Evolutionary conservation across 2,797 vertebrate genomes (phyloP), one percentile per base, ranked within the genome.

Genomic region (Chiroxiphia lanceolata): DNA sequence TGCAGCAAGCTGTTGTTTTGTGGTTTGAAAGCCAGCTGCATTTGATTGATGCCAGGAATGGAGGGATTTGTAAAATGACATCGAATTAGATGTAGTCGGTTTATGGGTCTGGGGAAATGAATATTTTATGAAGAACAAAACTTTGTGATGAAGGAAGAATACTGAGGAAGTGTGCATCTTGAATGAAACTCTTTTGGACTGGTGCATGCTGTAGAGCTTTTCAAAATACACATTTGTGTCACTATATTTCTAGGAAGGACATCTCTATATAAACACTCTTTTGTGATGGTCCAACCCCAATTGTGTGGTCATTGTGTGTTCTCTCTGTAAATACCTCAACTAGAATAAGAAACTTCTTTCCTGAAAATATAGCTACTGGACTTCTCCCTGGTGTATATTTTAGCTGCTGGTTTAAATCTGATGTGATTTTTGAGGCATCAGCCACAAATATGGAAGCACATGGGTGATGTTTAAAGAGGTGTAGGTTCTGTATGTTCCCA

Each of bases 71-170:
- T 96, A 94, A 97, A 97, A 97, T 84, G 95, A 95, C 96, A 89
- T 93, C 79, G 96, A 97, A 97, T 97, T 96, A 97, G 96, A 96
- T 91, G 83, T 50, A 97, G 97, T 91, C 59, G 34, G 93, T 97
- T 97, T 98, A 96, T 81, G 95, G 95, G 95, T 81, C 89, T 89
- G 87, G 94, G 96, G 94, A 97, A 98, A 97, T 96, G 95, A 97
- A 97, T 97, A 85, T 97, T 98, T 98, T 94, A 97, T 96, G 97
- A 96, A 96, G 97, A 98, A 97, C 97, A 97, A 97, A 98, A 97
- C 92, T 97, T 97, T 88, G 80, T 95, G 97, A 95, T 96, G 95
- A 93, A 96, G 78, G 86, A 91, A 74, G 87, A 95, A 89, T 78
- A 61, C 80, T 85, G 81, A 87, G 91, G 92, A 93, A 86, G 21